These are phyloP conservation scores for Pomacea canaliculata DNA, from an alignment of 2,888 invertebrate species.

Conservation along the genomic window DNA sequence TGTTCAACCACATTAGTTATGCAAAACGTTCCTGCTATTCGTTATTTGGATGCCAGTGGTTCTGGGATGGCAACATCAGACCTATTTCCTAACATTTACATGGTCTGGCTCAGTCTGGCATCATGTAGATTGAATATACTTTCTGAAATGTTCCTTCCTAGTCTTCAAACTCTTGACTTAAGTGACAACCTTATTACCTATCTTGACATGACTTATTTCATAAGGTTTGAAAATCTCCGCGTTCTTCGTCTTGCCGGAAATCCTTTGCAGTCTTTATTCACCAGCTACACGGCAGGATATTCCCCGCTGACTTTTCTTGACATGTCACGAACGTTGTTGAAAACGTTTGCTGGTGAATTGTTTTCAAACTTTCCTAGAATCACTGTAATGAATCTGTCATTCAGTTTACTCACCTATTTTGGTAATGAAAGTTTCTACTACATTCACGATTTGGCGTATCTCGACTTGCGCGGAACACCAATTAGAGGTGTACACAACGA, in stretches of 20 bases:
- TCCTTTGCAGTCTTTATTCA: not conserved
- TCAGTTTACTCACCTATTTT: not conserved
- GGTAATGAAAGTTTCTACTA: slow-evolving; percentile 4
- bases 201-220: slow-evolving; percentile 12
- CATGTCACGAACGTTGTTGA: no score
- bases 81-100: not conserved
- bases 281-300: no score
- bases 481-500: not conserved
- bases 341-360: no score
- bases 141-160: slow-evolving; percentile 2
- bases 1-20: slow-evolving; percentile 5
- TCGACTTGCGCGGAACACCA: slow-evolving; percentile 19
- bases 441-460: not conserved
- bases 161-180: slow-evolving; percentile 23
- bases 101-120: slow-evolving; percentile 7
- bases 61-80: not conserved
- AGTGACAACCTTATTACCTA: slow-evolving; percentile 18
- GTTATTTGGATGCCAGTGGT: slow-evolving; percentile 16
- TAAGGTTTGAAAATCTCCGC: slow-evolving; percentile 9
- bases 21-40: not conserved
- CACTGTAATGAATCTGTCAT: no score
- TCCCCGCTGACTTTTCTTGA: no score
- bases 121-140: slow-evolving; percentile 8
- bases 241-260: slow-evolving; percentile 11
- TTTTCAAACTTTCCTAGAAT: no score